phyloP scores from a whole-genome alignment of 1,140 invertebrate species.

The Mya arenaria region DNA sequence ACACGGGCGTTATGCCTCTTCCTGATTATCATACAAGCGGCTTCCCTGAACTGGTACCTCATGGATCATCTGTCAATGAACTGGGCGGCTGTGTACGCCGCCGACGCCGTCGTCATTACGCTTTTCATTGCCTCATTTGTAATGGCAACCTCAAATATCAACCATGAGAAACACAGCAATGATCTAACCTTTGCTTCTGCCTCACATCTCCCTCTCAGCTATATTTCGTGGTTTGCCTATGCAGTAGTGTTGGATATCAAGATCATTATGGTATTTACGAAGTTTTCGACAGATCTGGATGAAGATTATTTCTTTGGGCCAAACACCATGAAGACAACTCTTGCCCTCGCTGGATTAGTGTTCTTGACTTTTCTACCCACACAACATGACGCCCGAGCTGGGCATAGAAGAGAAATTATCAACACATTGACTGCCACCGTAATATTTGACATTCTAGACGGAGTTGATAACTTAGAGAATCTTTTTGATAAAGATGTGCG shows the following conservation, averaged over 20 bases:
- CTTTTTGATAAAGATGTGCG: slow-evolving; percentile 75
- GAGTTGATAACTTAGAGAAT: slow-evolving; percentile 82
- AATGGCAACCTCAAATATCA: slow-evolving; percentile 27
- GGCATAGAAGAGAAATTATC: slow-evolving; percentile 81
- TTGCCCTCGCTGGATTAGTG: slow-evolving; percentile 82
- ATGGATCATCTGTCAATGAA: slow-evolving; percentile 42
- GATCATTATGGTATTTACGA: slow-evolving; percentile 82
- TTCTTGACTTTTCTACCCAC: slow-evolving; percentile 83
- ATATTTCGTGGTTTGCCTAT: slow-evolving; percentile 84
- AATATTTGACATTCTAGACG: slow-evolving; percentile 84
- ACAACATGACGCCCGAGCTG: slow-evolving; percentile 82
- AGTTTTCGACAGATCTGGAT: slow-evolving; percentile 73
- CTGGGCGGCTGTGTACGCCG: slow-evolving; percentile 53
- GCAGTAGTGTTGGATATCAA: slow-evolving; percentile 81
- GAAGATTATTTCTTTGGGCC: slow-evolving; percentile 81
- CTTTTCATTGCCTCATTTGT: slow-evolving; percentile 45
- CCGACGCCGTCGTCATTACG: slow-evolving; percentile 47
- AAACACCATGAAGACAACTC: slow-evolving; percentile 82
- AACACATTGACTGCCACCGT: slow-evolving; percentile 69
- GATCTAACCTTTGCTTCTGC: slow-evolving; percentile 7
- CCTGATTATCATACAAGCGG: slow-evolving; percentile 55
- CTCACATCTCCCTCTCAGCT: slow-evolving; percentile 81
- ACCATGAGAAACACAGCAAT: slow-evolving; percentile 7
- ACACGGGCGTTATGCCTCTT: slow-evolving; percentile 49
- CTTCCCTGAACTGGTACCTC: slow-evolving; percentile 60